Base-by-base conservation (phyloP, 2,797 vertebrate species). In the Silurus lanzhouensis region DNA sequence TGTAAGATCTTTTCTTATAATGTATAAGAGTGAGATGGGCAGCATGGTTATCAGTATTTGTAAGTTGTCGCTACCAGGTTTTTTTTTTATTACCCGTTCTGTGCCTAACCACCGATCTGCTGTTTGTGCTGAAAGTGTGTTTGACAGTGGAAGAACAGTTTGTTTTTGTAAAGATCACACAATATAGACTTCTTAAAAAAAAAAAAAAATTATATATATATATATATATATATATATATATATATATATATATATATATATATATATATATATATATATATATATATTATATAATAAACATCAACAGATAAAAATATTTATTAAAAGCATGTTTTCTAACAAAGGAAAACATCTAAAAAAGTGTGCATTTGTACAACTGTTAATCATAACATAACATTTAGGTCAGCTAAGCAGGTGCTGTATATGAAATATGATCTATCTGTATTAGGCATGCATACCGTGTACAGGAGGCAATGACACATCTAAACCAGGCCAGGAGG, bases 401-500 rank as follows among this genome's bases (percentile, higher is more conserved):
- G 1, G 5, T 60, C 22, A 55, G 52, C 52, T 0, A 61, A 44
- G 31, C 76, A 78, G 20, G 31, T 20, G 6, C 0, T 5, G 13
- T 82, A 78, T 77, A 58, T 14, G 6, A 10, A 61, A 25, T 6
- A 44, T 22, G 84, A 1, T 57, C 52, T 58, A 17, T 86, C 6
- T 86, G 27, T 84, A 13, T 58, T 67, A 94, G 93, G 93, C 85
- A 93, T 61, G 55, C 83, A 9, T 92, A 91, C 46, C 91, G 93
- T 46, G 90, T 90, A 83, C 93, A 88, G 2, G 91, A 93, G 87
- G 92, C 92, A 20, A 89, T 95, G 77, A 91, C 84, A 48, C 92
- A 92, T 79, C 93, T 95, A 44, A 94, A 92, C 81, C 93, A 94
- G 89, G 92, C 91, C 6, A 91, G 93, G 31, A 94, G 92, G 80